Conservation (phyloP, 2,113 vertebrate species). For the Globicephala melas region DNA sequence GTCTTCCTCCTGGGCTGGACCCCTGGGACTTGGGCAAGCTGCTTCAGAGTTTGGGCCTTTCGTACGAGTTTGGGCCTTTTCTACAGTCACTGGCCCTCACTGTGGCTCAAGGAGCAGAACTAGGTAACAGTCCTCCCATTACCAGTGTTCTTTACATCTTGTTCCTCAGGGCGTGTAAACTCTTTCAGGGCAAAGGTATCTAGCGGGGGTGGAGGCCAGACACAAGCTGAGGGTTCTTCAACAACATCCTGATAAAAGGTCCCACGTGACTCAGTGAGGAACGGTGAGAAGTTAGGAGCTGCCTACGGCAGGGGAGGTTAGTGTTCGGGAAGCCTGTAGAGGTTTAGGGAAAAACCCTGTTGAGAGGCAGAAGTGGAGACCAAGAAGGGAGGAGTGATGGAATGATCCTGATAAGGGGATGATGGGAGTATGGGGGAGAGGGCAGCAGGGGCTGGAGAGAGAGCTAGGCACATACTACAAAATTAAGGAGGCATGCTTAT, state of each 20-base stretch:
- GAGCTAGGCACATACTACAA: neutral
- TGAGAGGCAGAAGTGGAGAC: neutral
- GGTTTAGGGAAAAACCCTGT: neutral
- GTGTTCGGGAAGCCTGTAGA: neutral
- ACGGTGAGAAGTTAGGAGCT: neutral
- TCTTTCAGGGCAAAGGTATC: neutral
- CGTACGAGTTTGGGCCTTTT: neutral
- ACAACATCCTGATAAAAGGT: neutral
- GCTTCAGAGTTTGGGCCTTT: neutral
- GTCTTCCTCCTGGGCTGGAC: neutral
- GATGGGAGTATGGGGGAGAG: neutral
- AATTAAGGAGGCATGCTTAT: neutral
- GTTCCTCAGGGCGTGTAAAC: neutral
- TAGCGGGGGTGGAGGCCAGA: neutral
- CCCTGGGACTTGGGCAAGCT: neutral
- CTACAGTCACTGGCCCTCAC: neutral
- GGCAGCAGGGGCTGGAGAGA: neutral
- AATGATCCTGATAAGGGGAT: neutral
- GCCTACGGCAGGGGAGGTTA: neutral
- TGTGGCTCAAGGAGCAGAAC: constrained; percentile 3
- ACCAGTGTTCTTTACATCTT: neutral
- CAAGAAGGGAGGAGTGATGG: neutral
- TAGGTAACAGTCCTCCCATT: constrained; percentile 30
- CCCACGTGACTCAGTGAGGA: neutral
- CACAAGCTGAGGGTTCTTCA: neutral